Evolutionary conservation across 2,888 invertebrate species (phyloP).

Genomic region (Yponomeuta malinellus): DNA sequence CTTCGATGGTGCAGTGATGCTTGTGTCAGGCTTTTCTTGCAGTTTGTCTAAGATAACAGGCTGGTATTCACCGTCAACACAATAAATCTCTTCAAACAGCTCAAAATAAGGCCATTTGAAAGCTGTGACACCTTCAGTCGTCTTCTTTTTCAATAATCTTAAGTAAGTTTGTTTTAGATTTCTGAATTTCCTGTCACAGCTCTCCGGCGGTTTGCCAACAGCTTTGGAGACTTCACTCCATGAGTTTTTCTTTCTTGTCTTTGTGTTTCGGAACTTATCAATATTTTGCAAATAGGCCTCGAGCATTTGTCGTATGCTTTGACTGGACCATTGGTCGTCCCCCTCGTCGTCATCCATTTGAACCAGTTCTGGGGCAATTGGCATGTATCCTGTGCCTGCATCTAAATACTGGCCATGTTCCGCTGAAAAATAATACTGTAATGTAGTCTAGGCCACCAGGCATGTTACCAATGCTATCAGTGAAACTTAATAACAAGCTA

Average conservation of each 20-base stretch:
- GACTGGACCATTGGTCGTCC: slow-evolving; percentile 63
- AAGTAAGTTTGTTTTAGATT: slow-evolving; percentile 66
- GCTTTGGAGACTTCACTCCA: slow-evolving; percentile 56
- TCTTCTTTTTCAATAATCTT: slow-evolving; percentile 56
- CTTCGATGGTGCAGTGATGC: not conserved
- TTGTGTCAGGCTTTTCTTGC: slow-evolving; percentile 32
- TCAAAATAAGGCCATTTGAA: slow-evolving; percentile 66
- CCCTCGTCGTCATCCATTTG: slow-evolving; percentile 50
- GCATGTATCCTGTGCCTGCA: slow-evolving; percentile 45
- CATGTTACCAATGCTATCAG: no score
- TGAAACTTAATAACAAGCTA: no score
- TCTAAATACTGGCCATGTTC: slow-evolving; percentile 48
- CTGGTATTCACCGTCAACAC: slow-evolving; percentile 56
- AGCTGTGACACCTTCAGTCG: slow-evolving; percentile 39
- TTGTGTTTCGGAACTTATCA: slow-evolving; percentile 60
- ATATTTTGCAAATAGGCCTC: slow-evolving; percentile 55
- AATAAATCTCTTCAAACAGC: slow-evolving; percentile 60
- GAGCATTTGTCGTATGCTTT: slow-evolving; percentile 46
- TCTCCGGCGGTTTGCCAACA: slow-evolving; percentile 56
- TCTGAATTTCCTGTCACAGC: slow-evolving; percentile 65
- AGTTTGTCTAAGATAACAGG: slow-evolving; percentile 59
- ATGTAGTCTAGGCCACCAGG: not conserved
- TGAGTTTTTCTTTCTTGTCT: slow-evolving; percentile 63
- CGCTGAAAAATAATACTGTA: slow-evolving; percentile 30
- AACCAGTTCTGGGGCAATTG: slow-evolving; percentile 39